These are phyloP conservation scores for Ariolimax columbianus DNA, from an alignment of 2,888 invertebrate genomes.

Conservation along the genomic window DNA sequence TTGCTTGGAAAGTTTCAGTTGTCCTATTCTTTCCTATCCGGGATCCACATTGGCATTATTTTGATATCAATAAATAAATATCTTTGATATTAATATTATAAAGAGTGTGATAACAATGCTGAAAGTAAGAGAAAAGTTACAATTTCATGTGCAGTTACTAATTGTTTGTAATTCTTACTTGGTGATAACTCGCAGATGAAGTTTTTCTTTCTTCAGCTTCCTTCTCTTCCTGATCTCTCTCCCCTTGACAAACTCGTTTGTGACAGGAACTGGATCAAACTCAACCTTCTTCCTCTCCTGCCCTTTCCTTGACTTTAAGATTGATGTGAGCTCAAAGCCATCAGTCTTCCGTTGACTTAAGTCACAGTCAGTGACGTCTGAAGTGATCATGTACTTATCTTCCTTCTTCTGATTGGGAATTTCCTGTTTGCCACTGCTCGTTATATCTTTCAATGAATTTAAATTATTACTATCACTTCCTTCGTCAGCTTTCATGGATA, in stretches of 20 bases:
- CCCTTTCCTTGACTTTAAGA: constrained; percentile 27
- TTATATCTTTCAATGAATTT: not conserved
- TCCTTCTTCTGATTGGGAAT: not conserved
- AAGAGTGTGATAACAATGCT: too few species aligned
- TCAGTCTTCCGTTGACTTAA: not conserved
- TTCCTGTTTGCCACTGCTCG: not conserved
- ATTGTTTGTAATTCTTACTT: too few species aligned
- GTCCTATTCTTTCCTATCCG: too few species aligned
- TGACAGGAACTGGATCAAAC: constrained; percentile 48
- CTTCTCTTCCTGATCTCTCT: constrained; percentile 56
- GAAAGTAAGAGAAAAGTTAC: too few species aligned
- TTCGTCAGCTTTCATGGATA: not conserved
- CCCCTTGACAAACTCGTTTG: constrained; percentile 43
- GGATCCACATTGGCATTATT: too few species aligned
- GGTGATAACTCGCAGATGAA: constrained; percentile 68
- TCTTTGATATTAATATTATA: too few species aligned
- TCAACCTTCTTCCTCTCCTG: constrained; percentile 37
- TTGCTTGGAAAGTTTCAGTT: too few species aligned
- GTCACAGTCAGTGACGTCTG: constrained; percentile 5
- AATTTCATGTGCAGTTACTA: too few species aligned
- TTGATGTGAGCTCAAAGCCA: constrained; percentile 39
- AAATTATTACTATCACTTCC: not conserved
- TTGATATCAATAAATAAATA: too few species aligned
- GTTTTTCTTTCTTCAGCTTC: constrained; percentile 62
- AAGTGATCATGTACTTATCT: not conserved